Conservation (phyloP, 2,888 invertebrate species). For the Eupsilia transversa region DNA sequence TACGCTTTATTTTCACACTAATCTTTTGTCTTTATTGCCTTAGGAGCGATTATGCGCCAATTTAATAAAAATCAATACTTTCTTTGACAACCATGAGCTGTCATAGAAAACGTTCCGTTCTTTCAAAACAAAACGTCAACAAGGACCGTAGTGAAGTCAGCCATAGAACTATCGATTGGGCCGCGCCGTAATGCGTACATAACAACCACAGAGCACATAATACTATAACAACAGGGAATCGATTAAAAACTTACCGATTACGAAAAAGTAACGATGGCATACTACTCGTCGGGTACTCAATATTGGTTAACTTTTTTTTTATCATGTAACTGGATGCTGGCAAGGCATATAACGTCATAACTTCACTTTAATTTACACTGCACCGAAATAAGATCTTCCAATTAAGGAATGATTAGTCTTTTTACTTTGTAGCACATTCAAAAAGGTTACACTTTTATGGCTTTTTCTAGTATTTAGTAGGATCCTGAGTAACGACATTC, state of each 20-base stretch:
- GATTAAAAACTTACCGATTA: conserved; percentile 91
- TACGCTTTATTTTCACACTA: accelerated
- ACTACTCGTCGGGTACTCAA: conserved; percentile 84
- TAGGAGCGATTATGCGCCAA: neutral
- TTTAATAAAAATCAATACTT: conserved; percentile 37
- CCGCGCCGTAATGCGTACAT: conserved; percentile 76
- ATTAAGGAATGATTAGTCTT: conserved; percentile 79
- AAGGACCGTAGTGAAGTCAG: conserved; percentile 69
- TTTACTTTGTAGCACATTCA: conserved; percentile 78
- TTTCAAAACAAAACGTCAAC: conserved; percentile 56
- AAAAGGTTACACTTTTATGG: conserved; percentile 69
- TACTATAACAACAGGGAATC: conserved; percentile 57
- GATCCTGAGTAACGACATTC: conserved; percentile 84
- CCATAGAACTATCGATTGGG: conserved; percentile 72
- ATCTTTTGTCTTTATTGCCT: neutral
- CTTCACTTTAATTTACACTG: conserved; percentile 85
- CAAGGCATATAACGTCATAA: conserved; percentile 90
- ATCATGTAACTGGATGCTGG: conserved; percentile 88
- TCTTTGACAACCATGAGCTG: conserved; percentile 38
- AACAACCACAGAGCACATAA: too few species aligned
- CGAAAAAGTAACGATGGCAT: conserved; percentile 92
- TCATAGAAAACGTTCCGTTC: conserved; percentile 58
- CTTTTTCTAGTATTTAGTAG: conserved; percentile 72
- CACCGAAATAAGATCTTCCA: conserved; percentile 75
- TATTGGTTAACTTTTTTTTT: conserved; percentile 87